Percentiles rank a stretch among this genome's conserved stretches.
phyloP scores from a whole-genome alignment of 2,888 invertebrate species.

The Hyppa rectilinea region DNA sequence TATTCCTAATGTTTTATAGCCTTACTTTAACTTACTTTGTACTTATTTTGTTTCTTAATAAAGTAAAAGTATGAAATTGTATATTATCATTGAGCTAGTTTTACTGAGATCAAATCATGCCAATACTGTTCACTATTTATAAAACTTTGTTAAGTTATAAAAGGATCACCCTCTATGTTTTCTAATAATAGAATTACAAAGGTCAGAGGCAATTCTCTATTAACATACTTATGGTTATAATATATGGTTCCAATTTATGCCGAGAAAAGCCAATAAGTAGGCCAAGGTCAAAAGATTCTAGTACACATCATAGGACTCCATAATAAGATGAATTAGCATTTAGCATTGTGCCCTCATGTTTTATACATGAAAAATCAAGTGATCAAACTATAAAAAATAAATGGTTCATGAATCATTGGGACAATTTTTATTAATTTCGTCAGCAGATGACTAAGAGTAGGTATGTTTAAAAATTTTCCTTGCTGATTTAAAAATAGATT shows the following conservation, averaged over 20 bases:
- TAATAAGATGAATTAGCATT: slow-evolving; percentile 9
- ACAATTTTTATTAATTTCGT: slow-evolving; percentile 24
- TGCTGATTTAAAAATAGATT: not conserved
- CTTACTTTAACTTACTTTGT: not conserved
- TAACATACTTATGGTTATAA: slow-evolving; percentile 3
- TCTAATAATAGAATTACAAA: slow-evolving; percentile 39
- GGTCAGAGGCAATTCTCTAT: slow-evolving; percentile 9
- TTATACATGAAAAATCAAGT: not conserved
- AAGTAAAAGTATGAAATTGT: not conserved
- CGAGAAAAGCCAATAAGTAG: slow-evolving; percentile 4
- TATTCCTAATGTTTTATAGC: not conserved
- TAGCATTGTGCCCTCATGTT: not conserved
- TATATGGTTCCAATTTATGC: not conserved
- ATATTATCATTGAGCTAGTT: not conserved
- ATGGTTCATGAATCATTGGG: slow-evolving; percentile 10
- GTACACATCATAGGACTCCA: not conserved
- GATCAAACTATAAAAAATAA: not conserved
- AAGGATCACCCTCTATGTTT: slow-evolving; percentile 6
- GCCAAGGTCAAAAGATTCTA: slow-evolving; percentile 18
- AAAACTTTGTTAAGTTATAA: not conserved
- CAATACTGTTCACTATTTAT: not conserved
- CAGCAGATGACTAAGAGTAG: slow-evolving; percentile 18
- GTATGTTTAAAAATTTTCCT: not conserved
- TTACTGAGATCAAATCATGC: not conserved
- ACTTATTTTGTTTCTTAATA: not conserved